These are phyloP conservation scores for Imbricaverruca yamaguchii DNA, from an alignment of 2,888 invertebrate species.

Conservation along the genomic window DNA sequence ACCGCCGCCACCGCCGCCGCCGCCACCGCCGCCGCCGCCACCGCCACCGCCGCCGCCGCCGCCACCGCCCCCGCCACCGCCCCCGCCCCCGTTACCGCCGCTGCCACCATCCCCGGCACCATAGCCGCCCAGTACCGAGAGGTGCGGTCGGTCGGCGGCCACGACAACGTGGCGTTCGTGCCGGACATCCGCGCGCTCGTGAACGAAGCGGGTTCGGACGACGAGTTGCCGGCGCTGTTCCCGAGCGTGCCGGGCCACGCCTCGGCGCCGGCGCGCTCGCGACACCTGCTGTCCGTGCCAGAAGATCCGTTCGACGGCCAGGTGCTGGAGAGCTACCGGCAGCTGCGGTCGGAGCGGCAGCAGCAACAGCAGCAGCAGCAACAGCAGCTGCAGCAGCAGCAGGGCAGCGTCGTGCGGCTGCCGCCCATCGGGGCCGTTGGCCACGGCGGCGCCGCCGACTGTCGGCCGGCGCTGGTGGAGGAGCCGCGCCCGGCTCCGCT, in stretches of 20 bases:
- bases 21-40: too few species aligned
- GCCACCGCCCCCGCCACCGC: too few species aligned
- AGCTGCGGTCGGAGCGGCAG: slow-evolving; percentile 16
- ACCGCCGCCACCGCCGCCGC: too few species aligned
- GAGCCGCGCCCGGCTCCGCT: background rate
- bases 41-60: too few species aligned
- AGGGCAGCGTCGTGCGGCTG: background rate
- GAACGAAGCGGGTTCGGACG: background rate
- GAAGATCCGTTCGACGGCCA: background rate
- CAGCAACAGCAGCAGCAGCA: background rate
- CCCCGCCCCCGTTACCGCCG: too few species aligned
- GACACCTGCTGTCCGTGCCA: background rate
- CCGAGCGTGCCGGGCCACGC: background rate
- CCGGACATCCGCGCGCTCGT: background rate
- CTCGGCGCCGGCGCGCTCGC: background rate
- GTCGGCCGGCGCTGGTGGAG: slow-evolving; percentile 7
- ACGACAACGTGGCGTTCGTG: background rate
- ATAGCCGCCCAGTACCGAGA: too few species aligned
- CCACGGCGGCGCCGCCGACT: background rate
- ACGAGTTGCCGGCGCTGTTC: slow-evolving; percentile 15
- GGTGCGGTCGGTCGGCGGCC: background rate
- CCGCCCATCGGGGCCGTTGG: background rate
- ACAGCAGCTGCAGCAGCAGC: background rate
- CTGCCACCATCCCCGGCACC: too few species aligned
- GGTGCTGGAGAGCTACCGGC: slow-evolving; percentile 16